phyloP scores from a whole-genome alignment of 92 coral and sea anemone species.

The Nematostella vectensis region DNA sequence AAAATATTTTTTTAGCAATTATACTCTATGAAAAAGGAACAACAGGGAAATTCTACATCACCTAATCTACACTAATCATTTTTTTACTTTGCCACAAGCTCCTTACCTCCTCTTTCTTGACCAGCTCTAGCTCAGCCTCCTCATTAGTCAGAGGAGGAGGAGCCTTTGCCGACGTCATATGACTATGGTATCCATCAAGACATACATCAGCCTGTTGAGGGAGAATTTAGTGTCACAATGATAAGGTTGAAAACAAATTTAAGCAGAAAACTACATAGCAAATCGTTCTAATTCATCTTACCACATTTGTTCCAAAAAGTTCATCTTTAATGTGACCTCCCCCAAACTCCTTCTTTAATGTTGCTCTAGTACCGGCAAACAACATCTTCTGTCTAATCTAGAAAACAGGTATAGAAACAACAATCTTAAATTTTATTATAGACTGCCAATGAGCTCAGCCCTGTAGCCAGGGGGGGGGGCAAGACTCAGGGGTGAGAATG shows the following conservation, averaged over 20 bases:
- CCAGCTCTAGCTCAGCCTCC: conserved; percentile 65
- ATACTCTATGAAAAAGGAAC: no score
- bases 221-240: no score
- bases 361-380: conserved; percentile 96
- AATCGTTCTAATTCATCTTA: no score
- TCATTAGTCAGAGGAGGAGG: conserved; percentile 93
- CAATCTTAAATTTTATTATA: neutral
- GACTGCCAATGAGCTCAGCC: neutral
- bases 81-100: no score
- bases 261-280: no score
- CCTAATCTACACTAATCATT: no score
- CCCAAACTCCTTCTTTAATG: conserved; percentile 91
- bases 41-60: no score
- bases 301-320: conserved; percentile 70
- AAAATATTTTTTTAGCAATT: no score
- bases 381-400: conserved; percentile 94
- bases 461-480: neutral
- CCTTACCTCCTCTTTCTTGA: conserved; percentile 90
- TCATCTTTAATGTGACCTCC: conserved; percentile 94
- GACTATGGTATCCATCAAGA: conserved; percentile 65
- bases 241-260: no score
- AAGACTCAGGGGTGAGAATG: neutral
- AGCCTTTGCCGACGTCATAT: conserved; percentile 60
- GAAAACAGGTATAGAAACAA: neutral
- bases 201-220: conserved; percentile 55